Evolutionary conservation across 1,140 invertebrate species (phyloP), one percentile per base, ranked within the genome.

Genomic region (Tetraneura akinire): DNA sequence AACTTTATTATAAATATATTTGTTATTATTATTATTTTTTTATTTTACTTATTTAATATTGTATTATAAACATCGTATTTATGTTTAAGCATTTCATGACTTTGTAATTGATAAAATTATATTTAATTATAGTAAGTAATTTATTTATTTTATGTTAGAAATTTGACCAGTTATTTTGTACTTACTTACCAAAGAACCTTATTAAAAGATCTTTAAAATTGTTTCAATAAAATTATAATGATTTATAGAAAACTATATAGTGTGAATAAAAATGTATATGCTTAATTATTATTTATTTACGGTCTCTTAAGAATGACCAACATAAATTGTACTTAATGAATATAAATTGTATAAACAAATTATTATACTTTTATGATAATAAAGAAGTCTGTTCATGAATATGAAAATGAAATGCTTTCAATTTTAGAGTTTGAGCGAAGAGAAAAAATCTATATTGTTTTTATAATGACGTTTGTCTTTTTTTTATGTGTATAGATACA

Each of bases 341-440:
- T 62, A 78, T 78, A 78, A 45, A 60, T 42, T 78, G 74, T 78
- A 78, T 62, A 62, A 78, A 78, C 53, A 57, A 78, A 78, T 55
- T 55, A 76, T 76, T 60, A 26, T 78, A 60, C 29, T 60, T 78
- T 45, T 78, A 62, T 62, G 32, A 62, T 78, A 78, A 78, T 62
- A 78, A 78, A 62, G 42, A 78, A 78, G 74, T 78, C 51, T 78
- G 74, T 78, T 62, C 74, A 42, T 78, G 37, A 78, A 47, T 42
- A 92, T 91, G 90, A 90, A 90, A 89, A 88, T 89, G 90, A 91
- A 89, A 91, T 91, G 91, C 90, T 91, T 91, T 91, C 90, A 91
- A 90, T 91, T 89, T 90, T 87, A 87, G 87, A 84, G n/a, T n/a
- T n/a, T n/a, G n/a, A n/a, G n/a, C n/a, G n/a, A n/a, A n/a, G n/a